phyloP scores from a whole-genome alignment of 2,113 vertebrate species.

The Spheniscus mendiculus region DNA sequence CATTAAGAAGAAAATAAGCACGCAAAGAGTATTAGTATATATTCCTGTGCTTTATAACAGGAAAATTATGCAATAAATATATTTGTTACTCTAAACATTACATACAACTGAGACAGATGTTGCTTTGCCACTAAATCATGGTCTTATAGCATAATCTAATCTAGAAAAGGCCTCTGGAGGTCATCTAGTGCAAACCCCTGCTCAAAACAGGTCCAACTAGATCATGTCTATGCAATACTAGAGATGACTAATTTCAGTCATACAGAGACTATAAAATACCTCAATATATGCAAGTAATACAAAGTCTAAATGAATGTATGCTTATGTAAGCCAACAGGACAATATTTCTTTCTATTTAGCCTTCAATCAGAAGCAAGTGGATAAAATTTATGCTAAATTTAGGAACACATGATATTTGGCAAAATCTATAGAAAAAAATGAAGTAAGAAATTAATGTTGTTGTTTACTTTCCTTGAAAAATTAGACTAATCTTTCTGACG shows the following conservation, averaged over 20 bases:
- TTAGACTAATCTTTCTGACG: neutral
- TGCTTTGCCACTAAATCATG: neutral
- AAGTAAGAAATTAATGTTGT: neutral
- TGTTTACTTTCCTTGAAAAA: neutral
- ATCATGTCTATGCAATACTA: neutral
- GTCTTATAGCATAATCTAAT: neutral
- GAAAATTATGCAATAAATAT: neutral
- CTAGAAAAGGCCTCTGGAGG: neutral
- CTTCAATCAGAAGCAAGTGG: neutral
- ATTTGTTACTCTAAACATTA: neutral
- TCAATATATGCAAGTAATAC: neutral
- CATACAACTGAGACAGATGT: neutral
- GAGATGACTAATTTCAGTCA: neutral
- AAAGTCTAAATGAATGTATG: neutral
- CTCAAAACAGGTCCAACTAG: neutral
- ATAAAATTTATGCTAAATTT: neutral
- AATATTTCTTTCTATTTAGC: neutral
- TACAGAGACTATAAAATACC: neutral
- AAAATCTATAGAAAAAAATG: neutral
- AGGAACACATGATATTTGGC: neutral
- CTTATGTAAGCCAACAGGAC: accelerated
- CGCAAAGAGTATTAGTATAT: neutral
- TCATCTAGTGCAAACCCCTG: neutral
- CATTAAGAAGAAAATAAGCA: neutral
- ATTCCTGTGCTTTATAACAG: neutral